phyloP scores from a whole-genome alignment of 2,113 vertebrate species.

The Nettapus auritus region DNA sequence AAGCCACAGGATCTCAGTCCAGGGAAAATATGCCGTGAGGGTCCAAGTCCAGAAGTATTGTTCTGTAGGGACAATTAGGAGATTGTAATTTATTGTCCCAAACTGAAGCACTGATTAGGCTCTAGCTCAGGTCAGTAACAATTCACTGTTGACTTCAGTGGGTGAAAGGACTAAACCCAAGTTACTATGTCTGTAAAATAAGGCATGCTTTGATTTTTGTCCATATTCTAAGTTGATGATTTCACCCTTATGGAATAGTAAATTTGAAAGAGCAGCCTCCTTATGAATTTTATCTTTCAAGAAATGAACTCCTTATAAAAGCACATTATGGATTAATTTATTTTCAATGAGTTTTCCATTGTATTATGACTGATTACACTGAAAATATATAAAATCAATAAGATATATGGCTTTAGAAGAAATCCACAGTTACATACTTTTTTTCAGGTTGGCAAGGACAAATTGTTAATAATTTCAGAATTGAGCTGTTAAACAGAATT shows the following conservation, averaged over 20 bases:
- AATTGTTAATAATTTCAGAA: constrained; percentile 62
- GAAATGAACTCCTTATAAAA: neutral
- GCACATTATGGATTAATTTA: constrained; percentile 15
- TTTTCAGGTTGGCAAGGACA: neutral
- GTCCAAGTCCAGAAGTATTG: neutral
- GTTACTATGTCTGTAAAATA: neutral
- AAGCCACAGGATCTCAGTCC: neutral
- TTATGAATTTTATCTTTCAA: neutral
- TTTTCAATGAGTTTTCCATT: constrained; percentile 50
- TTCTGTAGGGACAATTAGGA: neutral
- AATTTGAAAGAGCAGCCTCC: neutral
- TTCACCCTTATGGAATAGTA: constrained; percentile 3
- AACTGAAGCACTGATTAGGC: neutral
- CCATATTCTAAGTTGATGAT: neutral
- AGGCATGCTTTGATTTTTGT: constrained; percentile 16
- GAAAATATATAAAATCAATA: constrained; percentile 39
- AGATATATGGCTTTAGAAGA: constrained; percentile 21
- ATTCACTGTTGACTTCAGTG: neutral
- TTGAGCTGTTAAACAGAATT: constrained; percentile 63
- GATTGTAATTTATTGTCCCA: neutral
- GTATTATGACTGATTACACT: neutral
- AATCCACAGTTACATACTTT: neutral
- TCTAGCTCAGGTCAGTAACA: neutral
- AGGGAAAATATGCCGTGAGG: neutral
- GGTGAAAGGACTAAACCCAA: neutral